Evolutionary conservation across 2,113 vertebrate genomes (phyloP).

Genomic region (Taurulus bubalis): DNA sequence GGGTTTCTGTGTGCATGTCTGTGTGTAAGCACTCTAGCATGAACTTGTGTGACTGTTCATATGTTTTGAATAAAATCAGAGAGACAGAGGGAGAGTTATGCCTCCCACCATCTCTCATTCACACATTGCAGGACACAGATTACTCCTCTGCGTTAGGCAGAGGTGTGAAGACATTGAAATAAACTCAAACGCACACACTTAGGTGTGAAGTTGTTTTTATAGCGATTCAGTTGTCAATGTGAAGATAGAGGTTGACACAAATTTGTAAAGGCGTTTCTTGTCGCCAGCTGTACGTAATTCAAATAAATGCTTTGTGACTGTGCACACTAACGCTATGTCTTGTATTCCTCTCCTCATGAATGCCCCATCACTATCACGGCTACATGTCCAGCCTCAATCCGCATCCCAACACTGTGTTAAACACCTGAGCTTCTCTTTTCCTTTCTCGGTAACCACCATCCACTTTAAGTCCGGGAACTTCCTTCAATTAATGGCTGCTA

Average conservation of each 20-base stretch:
- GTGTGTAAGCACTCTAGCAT: slow-evolving; percentile 1
- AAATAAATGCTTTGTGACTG: slow-evolving; percentile 34
- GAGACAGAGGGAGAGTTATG: neutral
- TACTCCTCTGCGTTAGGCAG: slow-evolving; percentile 17
- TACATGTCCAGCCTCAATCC: neutral
- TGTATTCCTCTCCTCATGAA: neutral
- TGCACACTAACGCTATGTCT: neutral
- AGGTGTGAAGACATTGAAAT: slow-evolving; percentile 60
- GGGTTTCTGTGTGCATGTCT: neutral
- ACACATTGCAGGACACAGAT: slow-evolving; percentile 38
- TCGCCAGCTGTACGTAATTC: neutral
- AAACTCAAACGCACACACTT: slow-evolving; percentile 35
- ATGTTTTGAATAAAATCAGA: slow-evolving; percentile 13
- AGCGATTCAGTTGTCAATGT: slow-evolving; percentile 24
- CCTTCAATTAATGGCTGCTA: slow-evolving; percentile 41
- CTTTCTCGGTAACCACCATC: neutral
- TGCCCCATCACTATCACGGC: neutral
- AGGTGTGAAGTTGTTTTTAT: slow-evolving; percentile 56
- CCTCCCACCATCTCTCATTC: slow-evolving; percentile 31
- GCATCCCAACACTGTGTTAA: neutral
- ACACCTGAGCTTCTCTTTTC: neutral
- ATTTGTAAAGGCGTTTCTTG: slow-evolving; percentile 9
- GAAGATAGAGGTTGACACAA: slow-evolving; percentile 28
- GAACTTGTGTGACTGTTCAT: neutral
- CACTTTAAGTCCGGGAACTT: slow-evolving; percentile 42